phyloP scores from a whole-genome alignment of 2,888 invertebrate species.

The Leptinotarsa haldemani region DNA sequence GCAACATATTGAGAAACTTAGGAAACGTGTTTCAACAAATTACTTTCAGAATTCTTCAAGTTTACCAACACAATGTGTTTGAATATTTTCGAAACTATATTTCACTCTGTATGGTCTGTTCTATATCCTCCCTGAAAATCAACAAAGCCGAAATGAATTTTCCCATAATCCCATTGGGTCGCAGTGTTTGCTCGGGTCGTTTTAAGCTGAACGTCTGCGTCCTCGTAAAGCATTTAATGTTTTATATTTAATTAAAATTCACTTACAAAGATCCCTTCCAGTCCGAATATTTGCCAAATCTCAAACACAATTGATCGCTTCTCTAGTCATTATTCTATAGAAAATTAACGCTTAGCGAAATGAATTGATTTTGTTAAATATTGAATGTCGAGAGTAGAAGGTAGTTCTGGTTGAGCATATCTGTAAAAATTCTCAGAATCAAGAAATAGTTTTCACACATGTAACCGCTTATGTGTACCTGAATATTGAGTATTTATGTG shows the following conservation, averaged over 20 bases:
- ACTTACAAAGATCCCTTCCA: slow-evolving; percentile 35
- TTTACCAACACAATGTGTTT: too few relatives aligned
- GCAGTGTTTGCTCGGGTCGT: slow-evolving; percentile 38
- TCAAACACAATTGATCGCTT: slow-evolving; percentile 5
- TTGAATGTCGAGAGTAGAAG: too few relatives aligned
- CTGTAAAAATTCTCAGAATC: too few relatives aligned
- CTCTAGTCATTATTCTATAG: slow-evolving; percentile 8
- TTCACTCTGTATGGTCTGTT: slow-evolving; percentile 16
- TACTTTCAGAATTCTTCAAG: too few relatives aligned
- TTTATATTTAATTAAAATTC: slow-evolving; percentile 39
- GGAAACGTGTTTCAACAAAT: too few relatives aligned
- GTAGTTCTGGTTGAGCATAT: too few relatives aligned
- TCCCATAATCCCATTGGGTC: slow-evolving; percentile 36
- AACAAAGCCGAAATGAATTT: slow-evolving; percentile 36
- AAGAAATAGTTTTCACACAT: too few relatives aligned
- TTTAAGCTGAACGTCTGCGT: slow-evolving; percentile 31
- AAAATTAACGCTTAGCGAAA: background rate
- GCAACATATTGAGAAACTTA: too few relatives aligned
- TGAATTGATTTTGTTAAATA: background rate
- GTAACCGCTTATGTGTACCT: too few relatives aligned
- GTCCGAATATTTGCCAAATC: slow-evolving; percentile 22
- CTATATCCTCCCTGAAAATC: slow-evolving; percentile 17
- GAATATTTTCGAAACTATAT: background rate
- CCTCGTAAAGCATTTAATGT: slow-evolving; percentile 35
- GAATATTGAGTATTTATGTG: too few relatives aligned